Conservation (phyloP, 2,113 vertebrate species). For the Apistogramma diplotaenia region DNA sequence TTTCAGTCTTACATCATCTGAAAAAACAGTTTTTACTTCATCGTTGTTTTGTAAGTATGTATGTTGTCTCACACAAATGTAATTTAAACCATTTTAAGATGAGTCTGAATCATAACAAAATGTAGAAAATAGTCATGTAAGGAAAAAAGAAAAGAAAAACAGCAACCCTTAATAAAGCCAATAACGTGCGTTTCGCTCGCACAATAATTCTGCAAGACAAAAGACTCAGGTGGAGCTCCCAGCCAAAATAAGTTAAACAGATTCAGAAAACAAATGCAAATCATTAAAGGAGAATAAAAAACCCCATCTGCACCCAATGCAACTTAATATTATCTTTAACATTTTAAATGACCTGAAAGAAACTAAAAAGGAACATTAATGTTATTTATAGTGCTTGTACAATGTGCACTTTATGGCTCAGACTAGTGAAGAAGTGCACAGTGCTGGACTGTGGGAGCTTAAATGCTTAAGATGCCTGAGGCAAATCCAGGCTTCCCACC, state of each 20-base stretch:
- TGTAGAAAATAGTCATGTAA: background rate
- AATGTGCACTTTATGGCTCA: background rate
- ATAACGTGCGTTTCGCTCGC: background rate
- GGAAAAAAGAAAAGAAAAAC: background rate
- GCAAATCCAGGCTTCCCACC: constrained; percentile 22
- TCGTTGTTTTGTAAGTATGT: background rate
- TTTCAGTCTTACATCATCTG: background rate
- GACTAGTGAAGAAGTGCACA: background rate
- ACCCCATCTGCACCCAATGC: background rate
- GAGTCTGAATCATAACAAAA: background rate
- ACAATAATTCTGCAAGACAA: background rate
- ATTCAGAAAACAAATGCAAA: background rate
- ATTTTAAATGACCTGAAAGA: background rate
- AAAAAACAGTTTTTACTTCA: background rate
- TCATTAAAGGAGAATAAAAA: background rate
- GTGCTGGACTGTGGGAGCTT: background rate
- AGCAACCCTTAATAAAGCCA: background rate
- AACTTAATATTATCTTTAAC: background rate
- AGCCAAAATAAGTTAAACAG: background rate
- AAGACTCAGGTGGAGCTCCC: background rate
- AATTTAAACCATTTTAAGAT: background rate
- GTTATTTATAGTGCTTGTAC: background rate
- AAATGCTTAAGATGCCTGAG: constrained; percentile 18
- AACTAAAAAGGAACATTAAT: background rate
- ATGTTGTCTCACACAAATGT: background rate